Base-by-base conservation (phyloP, 2,113 vertebrate species). In the Cephalopholis sonnerati region DNA sequence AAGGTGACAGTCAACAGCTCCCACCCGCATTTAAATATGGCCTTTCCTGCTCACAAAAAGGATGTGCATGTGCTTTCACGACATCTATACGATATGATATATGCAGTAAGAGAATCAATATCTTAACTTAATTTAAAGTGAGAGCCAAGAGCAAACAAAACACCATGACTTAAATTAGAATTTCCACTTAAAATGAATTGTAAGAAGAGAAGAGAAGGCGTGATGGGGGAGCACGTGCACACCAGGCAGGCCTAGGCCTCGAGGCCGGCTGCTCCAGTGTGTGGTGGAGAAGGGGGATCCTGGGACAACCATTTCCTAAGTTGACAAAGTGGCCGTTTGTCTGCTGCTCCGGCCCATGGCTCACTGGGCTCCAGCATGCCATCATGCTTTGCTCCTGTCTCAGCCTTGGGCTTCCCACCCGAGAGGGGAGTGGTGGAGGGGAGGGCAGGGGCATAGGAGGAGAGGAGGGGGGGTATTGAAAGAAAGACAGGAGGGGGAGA, bases 301-400 rank as follows among this genome's bases (percentile, higher is more conserved):
- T 93, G 93, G 94, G 93, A 94, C 94, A 95, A 93, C 91, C 91
- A 91, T 94, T 95, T 95, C 93, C 94, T 90, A 89, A 93, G 91
- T 93, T 87, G 93, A 95, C 94, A 95, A 94, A 94, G 92, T 93
- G 90, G 75, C 92, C 85, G 87, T 93, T 95, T 94, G 94, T 95
- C 90, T 92, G 85, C 89, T 86, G 84, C 87, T 89, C 83, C 61
- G 82, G 91, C 92, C 88, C 85, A 91, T 88, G 83, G 91, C 91
- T 91, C 90, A 29, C 85, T 92, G 90, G 83, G 92, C 88, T 94
- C 85, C 86, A 93, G 89, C 86, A 91, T 92, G 87, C 92, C 93
- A 93, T 93, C 92, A 91, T 94, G 91, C 90, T 91, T 79, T 89
- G 91, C 90, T 92, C 81, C 86, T 76, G 87, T 90, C 88, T 92